Conservation (phyloP, 2,113 vertebrate species). For the Riparia riparia region DNA sequence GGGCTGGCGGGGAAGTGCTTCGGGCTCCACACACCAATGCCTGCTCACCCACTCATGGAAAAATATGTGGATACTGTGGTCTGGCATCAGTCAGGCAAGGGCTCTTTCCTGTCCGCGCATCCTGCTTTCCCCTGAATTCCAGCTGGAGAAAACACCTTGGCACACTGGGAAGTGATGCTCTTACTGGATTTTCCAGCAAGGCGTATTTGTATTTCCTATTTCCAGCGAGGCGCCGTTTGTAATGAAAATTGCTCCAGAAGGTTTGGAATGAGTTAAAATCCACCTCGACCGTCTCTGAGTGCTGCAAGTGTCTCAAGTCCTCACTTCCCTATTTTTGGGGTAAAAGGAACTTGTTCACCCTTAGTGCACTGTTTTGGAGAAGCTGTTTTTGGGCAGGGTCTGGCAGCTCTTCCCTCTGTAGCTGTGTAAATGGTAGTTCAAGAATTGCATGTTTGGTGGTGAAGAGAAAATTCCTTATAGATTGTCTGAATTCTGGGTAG, state of each 20-base stretch:
- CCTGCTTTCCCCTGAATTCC: background rate
- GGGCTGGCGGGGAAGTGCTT: background rate
- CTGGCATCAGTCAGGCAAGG: background rate
- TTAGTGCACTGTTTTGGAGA: background rate
- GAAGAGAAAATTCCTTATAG: background rate
- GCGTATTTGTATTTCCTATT: background rate
- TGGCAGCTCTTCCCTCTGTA: background rate
- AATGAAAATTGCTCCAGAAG: fast-evolving
- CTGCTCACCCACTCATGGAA: fast-evolving
- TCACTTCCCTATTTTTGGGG: background rate
- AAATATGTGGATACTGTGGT: background rate
- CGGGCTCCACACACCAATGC: fast-evolving
- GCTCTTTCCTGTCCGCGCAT: background rate
- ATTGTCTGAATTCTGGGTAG: background rate
- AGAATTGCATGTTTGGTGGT: background rate
- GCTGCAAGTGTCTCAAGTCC: fast-evolving
- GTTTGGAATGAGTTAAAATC: background rate
- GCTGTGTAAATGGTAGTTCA: background rate
- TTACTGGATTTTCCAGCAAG: background rate
- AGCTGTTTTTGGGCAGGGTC: background rate
- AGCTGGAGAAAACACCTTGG: background rate
- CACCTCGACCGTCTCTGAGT: background rate
- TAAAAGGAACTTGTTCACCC: background rate
- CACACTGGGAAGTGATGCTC: background rate
- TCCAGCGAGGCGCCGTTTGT: fast-evolving